A percentile compares a stretch with the other conserved stretches of the same genome.
Evolutionary conservation across 2,113 vertebrate species (phyloP).

Genomic region (Platichthys stellatus): DNA sequence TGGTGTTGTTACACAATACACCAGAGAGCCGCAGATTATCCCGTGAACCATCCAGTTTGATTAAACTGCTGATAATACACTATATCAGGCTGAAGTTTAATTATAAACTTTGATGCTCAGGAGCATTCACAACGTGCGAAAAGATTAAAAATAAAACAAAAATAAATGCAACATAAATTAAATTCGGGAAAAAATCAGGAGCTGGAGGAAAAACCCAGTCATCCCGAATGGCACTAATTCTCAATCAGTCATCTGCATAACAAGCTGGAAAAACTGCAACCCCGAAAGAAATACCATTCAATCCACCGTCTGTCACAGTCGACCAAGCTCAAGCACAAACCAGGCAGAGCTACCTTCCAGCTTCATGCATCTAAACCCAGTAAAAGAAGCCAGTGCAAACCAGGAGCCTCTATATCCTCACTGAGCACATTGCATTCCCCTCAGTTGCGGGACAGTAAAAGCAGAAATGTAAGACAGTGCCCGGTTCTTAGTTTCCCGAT

Average conservation of each 20-base stretch:
- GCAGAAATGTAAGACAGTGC: too few relatives aligned
- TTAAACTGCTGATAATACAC: neutral
- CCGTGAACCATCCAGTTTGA: neutral
- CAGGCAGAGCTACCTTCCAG: conserved; percentile 20
- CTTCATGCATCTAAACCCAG: conserved; percentile 23
- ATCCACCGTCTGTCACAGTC: conserved; percentile 44
- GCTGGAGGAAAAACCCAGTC: neutral
- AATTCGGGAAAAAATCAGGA: conserved; percentile 6
- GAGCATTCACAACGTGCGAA: neutral
- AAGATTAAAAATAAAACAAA: neutral
- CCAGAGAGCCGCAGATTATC: conserved; percentile 2
- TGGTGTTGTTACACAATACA: neutral
- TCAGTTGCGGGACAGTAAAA: neutral
- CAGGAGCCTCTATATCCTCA: conserved; percentile 23
- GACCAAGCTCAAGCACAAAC: neutral
- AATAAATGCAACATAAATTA: neutral
- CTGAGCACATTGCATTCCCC: neutral
- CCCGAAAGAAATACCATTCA: conserved; percentile 13
- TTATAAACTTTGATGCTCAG: conserved; percentile 1
- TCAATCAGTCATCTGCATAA: conserved; percentile 25
- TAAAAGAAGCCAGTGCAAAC: neutral
- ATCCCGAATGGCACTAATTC: neutral
- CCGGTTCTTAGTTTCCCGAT: neutral
- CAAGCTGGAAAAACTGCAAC: conserved; percentile 35
- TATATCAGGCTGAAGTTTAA: neutral